Evolutionary conservation across 2,888 invertebrate genomes (phyloP).

Genomic region (Drosophila birchii): DNA sequence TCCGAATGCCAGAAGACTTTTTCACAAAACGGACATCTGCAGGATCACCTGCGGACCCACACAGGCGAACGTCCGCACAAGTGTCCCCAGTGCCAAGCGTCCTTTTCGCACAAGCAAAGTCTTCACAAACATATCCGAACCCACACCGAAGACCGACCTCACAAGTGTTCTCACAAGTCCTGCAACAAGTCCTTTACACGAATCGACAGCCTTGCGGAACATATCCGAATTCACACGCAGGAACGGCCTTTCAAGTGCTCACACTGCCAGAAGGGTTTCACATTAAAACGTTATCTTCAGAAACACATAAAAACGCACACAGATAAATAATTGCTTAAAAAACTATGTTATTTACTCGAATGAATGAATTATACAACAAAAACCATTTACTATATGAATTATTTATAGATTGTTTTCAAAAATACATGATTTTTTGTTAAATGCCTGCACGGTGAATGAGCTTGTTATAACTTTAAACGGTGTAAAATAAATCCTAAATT

Average conservation of each 20-base stretch:
- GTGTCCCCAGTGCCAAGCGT: neutral
- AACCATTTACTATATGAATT: too few species aligned
- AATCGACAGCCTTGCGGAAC: neutral
- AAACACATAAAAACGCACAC: neutral
- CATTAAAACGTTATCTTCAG: neutral
- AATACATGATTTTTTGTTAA: too few species aligned
- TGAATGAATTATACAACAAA: too few species aligned
- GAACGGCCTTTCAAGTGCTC: neutral
- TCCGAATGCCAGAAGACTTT: neutral
- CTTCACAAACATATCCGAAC: neutral
- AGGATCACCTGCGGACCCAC: neutral
- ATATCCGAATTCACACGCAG: neutral
- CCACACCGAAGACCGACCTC: neutral
- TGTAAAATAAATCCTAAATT: too few species aligned
- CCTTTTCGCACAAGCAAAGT: neutral
- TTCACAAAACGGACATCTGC: neutral
- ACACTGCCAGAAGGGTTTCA: neutral
- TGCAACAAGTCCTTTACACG: neutral
- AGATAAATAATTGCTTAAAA: too few species aligned
- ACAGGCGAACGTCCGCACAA: neutral
- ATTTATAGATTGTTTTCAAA: too few species aligned
- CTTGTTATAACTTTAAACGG: too few species aligned
- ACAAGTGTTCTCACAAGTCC: neutral
- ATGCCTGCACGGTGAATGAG: too few species aligned
- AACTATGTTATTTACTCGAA: too few species aligned